Conservation (phyloP, 37 sponge, comb jelly and placozoan genomes). For the Beroe ovata region DNA sequence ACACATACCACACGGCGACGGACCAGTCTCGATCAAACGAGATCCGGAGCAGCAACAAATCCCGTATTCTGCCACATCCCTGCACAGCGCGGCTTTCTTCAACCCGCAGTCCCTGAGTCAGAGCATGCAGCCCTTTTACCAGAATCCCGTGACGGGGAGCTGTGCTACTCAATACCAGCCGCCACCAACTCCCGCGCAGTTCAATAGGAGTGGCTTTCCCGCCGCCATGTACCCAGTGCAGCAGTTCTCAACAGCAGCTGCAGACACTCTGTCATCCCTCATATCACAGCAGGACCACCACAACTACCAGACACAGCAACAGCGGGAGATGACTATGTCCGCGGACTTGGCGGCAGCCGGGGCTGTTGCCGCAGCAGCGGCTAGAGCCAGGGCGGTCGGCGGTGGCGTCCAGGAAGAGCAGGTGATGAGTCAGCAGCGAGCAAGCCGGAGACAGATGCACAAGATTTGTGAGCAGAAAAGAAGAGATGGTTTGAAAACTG, state of each 20-base stretch:
- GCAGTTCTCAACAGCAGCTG: not conserved
- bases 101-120: not conserved
- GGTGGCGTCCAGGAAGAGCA: slow-evolving; percentile 44
- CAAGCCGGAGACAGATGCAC: slow-evolving; percentile 65
- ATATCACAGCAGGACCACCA: slow-evolving; percentile 13
- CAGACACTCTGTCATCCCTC: slow-evolving; percentile 36
- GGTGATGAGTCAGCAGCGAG: slow-evolving; percentile 46
- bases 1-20: not conserved
- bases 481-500: slow-evolving; percentile 54
- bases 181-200: slow-evolving; percentile 14
- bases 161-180: slow-evolving; percentile 10
- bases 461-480: slow-evolving; percentile 65
- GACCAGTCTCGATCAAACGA: slow-evolving; percentile 9
- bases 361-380: slow-evolving; percentile 19
- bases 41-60: slow-evolving; percentile 27
- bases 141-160: not conserved
- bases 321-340: slow-evolving; percentile 24
- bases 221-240: slow-evolving; percentile 23
- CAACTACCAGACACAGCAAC: not conserved
- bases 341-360: slow-evolving; percentile 58
- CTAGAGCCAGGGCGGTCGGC: not conserved
- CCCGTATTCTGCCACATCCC: slow-evolving; percentile 9
- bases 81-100: slow-evolving; percentile 41
- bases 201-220: not conserved
- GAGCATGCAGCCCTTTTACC: slow-evolving; percentile 10